phyloP scores from a whole-genome alignment of 2,888 invertebrate genomes.

The Calameuta filiformis region DNA sequence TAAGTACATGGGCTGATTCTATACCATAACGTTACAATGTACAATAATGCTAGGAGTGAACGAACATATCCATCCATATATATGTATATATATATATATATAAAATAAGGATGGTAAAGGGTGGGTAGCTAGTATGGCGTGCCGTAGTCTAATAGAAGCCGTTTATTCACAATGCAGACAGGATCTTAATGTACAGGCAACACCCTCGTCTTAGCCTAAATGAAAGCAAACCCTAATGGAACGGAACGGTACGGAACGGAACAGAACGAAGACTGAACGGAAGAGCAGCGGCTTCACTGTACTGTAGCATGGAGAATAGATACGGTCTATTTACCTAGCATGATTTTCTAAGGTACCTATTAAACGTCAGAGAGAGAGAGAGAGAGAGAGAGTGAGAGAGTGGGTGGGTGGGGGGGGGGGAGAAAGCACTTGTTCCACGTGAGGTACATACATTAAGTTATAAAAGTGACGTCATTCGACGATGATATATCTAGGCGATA shows the following conservation, averaged over 20 bases:
- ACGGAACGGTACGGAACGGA: slow-evolving; percentile 20
- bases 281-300: slow-evolving; percentile 2
- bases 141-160: slow-evolving; percentile 17
- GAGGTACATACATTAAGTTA: background rate
- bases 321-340: background rate
- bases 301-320: background rate
- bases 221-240: slow-evolving; percentile 24
- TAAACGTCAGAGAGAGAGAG: background rate
- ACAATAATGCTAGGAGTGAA: background rate
- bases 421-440: too few relatives aligned
- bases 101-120: background rate
- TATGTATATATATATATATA: background rate
- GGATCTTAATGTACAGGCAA: slow-evolving; percentile 23
- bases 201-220: slow-evolving; percentile 20
- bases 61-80: background rate
- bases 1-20: background rate
- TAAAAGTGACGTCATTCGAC: background rate
- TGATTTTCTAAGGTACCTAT: background rate
- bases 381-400: background rate
- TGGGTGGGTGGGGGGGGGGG: background rate
- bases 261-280: slow-evolving; percentile 11
- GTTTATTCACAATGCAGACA: slow-evolving; percentile 21
- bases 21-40: background rate
- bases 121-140: background rate
- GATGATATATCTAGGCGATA: background rate